These are phyloP conservation scores for Aleiodes alternator DNA, from an alignment of 2,888 invertebrate species.

Conservation along the genomic window DNA sequence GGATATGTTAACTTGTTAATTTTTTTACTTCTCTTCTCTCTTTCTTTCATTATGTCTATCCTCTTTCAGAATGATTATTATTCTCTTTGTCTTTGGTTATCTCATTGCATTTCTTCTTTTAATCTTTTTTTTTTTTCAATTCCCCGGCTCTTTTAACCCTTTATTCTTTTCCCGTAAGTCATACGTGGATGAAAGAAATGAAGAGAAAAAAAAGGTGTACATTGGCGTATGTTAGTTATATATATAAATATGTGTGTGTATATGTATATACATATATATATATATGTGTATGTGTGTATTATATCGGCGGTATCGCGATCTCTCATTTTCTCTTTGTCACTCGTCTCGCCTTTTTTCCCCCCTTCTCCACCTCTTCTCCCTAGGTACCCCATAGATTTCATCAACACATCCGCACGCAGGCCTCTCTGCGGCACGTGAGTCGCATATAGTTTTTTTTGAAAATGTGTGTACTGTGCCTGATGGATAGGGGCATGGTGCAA, in stretches of 20 bases:
- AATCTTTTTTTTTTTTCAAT: neutral
- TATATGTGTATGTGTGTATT: conserved; percentile 10
- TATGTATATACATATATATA: too few relatives aligned
- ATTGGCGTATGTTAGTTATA: too few relatives aligned
- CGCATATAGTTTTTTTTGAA: conserved; percentile 68
- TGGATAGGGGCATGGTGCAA: conserved; percentile 32
- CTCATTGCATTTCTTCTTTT: conserved; percentile 4
- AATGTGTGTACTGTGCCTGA: conserved; percentile 44
- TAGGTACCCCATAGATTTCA: conserved; percentile 61
- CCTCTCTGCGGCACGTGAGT: conserved; percentile 70
- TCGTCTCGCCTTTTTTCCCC: conserved; percentile 35
- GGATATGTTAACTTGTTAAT: conserved; percentile 62
- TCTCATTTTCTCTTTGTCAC: conserved; percentile 36
- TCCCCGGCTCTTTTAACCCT: conserved; percentile 3
- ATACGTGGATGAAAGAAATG: conserved; percentile 25
- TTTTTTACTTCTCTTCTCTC: conserved; percentile 52
- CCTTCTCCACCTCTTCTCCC: conserved; percentile 7
- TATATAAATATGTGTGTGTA: too few relatives aligned
- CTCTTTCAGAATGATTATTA: conserved; percentile 21
- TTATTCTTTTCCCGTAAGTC: conserved; percentile 21
- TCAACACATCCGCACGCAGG: conserved; percentile 68
- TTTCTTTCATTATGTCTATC: conserved; percentile 48
- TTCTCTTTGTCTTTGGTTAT: conserved; percentile 27
- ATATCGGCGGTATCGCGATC: conserved; percentile 37
- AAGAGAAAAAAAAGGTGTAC: too few relatives aligned